A percentile compares a stretch with the other conserved stretches of the same genome.
Conservation (phyloP, 37 sponge, comb jelly and placozoan species). For the Ephydatia muelleri region DNA sequence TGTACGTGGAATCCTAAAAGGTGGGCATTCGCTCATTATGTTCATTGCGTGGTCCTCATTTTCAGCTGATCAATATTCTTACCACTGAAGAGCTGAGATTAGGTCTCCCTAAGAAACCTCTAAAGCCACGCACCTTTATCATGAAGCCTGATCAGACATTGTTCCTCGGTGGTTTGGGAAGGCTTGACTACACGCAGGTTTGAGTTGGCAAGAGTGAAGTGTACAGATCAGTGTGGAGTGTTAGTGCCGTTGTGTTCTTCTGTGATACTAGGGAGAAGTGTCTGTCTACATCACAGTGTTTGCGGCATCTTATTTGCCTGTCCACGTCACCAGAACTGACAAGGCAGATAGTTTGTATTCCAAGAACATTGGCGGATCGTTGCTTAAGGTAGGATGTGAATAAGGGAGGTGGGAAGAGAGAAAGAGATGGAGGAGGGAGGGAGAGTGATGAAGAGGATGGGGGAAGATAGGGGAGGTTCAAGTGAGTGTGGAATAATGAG, state of each 20-base stretch:
- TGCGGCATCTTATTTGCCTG: constrained; percentile 53
- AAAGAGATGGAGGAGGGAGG: not conserved
- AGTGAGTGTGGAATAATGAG: too few relatives aligned
- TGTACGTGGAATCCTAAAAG: too few relatives aligned
- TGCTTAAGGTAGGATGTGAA: constrained; percentile 53
- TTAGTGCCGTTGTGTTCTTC: not conserved
- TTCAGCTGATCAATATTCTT: constrained; percentile 70
- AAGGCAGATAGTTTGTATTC: constrained; percentile 52
- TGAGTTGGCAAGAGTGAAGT: not conserved
- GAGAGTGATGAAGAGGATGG: not conserved
- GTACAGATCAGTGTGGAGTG: not conserved
- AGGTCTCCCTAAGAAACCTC: constrained; percentile 53
- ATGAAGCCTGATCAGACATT: constrained; percentile 77
- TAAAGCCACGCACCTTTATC: constrained; percentile 78
- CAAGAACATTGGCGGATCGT: constrained; percentile 44
- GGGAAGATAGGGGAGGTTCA: too few relatives aligned
- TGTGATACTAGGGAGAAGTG: constrained; percentile 37
- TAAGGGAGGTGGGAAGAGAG: not conserved
- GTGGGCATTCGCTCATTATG: too few relatives aligned
- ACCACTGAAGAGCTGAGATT: constrained; percentile 71
- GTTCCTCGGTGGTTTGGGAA: constrained; percentile 77
- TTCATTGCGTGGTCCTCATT: not conserved
- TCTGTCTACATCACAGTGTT: constrained; percentile 85
- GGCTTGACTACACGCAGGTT: constrained; percentile 74
- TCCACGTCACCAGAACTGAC: constrained; percentile 51